phyloP scores from a whole-genome alignment of 2,888 invertebrate genomes.

The Yponomeuta cagnagella region DNA sequence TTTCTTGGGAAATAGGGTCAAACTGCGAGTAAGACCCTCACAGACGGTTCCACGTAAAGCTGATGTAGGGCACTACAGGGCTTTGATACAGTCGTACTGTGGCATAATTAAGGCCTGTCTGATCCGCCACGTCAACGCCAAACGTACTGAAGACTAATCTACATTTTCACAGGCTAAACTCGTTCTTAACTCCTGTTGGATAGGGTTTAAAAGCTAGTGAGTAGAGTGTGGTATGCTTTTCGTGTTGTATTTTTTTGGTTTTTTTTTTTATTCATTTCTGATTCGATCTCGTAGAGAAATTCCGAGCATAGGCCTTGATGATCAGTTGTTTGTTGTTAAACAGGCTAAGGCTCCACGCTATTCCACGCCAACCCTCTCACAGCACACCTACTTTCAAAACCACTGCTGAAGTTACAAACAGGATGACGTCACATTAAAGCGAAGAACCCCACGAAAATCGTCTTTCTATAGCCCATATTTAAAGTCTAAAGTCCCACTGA shows the following conservation, averaged over 20 bases:
- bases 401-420: too few relatives aligned
- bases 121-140: slow-evolving; percentile 4
- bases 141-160: neutral
- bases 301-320: too few relatives aligned
- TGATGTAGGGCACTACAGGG: neutral
- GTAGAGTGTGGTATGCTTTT: neutral
- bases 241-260: neutral
- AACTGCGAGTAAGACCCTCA: neutral
- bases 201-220: neutral
- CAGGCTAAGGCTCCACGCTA: too few relatives aligned
- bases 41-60: neutral
- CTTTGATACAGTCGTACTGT: slow-evolving; percentile 5
- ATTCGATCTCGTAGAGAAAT: too few relatives aligned
- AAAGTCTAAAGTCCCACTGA: too few relatives aligned
- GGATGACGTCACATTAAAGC: too few relatives aligned
- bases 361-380: too few relatives aligned
- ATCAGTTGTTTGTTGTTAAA: too few relatives aligned
- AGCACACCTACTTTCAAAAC: too few relatives aligned
- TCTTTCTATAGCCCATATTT: too few relatives aligned
- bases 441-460: too few relatives aligned
- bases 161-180: neutral
- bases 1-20: too few relatives aligned
- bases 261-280: neutral
- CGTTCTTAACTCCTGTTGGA: neutral
- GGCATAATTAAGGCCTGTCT: slow-evolving; percentile 9